phyloP scores from a whole-genome alignment of 2,888 invertebrate species.

The Tuberolachnus salignus region DNA sequence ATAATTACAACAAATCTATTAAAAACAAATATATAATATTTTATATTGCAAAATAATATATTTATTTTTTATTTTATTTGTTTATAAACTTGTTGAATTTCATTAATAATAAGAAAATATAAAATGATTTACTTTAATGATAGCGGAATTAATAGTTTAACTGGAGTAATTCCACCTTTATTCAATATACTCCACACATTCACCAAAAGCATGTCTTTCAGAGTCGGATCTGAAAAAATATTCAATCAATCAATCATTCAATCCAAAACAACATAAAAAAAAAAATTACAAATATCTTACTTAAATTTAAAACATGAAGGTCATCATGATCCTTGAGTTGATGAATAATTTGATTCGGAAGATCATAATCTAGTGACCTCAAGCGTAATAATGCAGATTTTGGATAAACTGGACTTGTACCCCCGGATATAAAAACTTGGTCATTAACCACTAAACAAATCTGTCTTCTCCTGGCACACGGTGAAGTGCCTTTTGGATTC shows the following conservation, averaged over 20 bases:
- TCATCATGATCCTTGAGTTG: conserved; percentile 81
- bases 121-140: conserved; percentile 33
- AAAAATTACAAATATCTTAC: conserved; percentile 60
- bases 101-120: neutral
- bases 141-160: conserved; percentile 3
- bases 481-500: conserved; percentile 68
- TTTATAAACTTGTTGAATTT: neutral
- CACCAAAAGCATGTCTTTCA: conserved; percentile 44
- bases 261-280: neutral
- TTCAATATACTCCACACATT: neutral
- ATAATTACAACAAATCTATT: too few relatives aligned
- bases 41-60: too few relatives aligned
- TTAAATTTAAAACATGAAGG: conserved; percentile 79
- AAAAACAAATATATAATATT: too few relatives aligned
- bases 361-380: conserved; percentile 62
- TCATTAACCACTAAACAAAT: conserved; percentile 78
- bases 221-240: conserved; percentile 57
- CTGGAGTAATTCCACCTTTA: neutral
- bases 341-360: conserved; percentile 60
- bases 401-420: conserved; percentile 70
- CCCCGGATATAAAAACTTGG: conserved; percentile 84
- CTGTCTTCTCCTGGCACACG: conserved; percentile 75
- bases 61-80: too few relatives aligned
- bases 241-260: neutral
- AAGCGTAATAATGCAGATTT: conserved; percentile 55